These are phyloP conservation scores for Torymus tubicola DNA, from an alignment of 2,888 invertebrate species.

Conservation along the genomic window DNA sequence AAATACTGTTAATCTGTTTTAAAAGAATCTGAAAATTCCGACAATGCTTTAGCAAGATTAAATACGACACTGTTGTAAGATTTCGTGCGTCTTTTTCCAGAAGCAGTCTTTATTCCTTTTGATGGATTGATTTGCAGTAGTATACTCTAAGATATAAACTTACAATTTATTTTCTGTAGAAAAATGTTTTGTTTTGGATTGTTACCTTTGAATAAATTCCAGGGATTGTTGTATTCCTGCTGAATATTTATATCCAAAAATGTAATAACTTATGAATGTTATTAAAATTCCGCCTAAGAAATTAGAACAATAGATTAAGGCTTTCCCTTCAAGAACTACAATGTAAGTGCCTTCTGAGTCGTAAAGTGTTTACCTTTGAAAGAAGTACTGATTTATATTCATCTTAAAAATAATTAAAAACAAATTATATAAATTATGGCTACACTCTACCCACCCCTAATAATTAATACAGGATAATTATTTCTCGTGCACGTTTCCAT, in stretches of 20 bases:
- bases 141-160: background rate
- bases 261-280: constrained; percentile 35
- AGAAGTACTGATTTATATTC: constrained; percentile 1
- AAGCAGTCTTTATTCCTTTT: background rate
- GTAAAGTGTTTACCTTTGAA: constrained; percentile 30
- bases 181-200: background rate
- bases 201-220: constrained; percentile 50
- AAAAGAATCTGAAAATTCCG: background rate
- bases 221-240: constrained; percentile 28
- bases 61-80: background rate
- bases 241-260: constrained; percentile 46
- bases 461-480: constrained; percentile 37
- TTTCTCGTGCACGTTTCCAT: background rate
- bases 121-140: constrained; percentile 4
- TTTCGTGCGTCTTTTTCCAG: background rate
- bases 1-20: too few relatives aligned
- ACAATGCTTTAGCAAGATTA: background rate
- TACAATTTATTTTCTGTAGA: background rate
- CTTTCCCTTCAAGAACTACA: constrained; percentile 22
- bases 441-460: constrained; percentile 19
- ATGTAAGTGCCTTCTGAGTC: background rate
- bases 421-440: background rate
- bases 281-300: constrained; percentile 41
- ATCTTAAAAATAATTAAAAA: background rate
- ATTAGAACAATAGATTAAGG: constrained; percentile 10